A percentile compares a stretch with the other conserved stretches of the same genome.
These are phyloP conservation scores for Euthynnus affinis DNA, from an alignment of 2,797 vertebrate genomes.

Conservation along the genomic window DNA sequence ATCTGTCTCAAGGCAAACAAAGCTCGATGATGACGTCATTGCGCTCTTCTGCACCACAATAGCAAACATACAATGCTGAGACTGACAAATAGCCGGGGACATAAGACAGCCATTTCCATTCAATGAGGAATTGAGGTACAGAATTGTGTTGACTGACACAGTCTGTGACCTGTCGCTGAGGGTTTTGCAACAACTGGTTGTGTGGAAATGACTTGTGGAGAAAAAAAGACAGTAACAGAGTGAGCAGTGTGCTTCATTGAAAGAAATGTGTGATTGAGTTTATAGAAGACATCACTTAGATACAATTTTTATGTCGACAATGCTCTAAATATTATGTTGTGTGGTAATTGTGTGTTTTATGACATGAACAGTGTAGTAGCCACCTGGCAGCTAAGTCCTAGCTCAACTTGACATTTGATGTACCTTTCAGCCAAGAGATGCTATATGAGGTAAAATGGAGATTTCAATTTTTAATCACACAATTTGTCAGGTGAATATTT, in stretches of 20 bases:
- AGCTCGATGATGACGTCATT: conserved; percentile 39
- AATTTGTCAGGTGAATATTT: conserved; percentile 68
- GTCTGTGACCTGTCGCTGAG: conserved; percentile 43
- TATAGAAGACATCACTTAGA: not conserved
- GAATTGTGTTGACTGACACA: conserved; percentile 47
- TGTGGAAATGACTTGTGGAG: conserved; percentile 32
- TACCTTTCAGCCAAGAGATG: conserved; percentile 28
- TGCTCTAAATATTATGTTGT: not conserved
- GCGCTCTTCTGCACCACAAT: conserved; percentile 6
- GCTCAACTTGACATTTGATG: conserved; percentile 9
- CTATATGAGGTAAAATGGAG: conserved; percentile 54
- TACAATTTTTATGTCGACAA: not conserved
- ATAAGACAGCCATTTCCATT: conserved; percentile 45
- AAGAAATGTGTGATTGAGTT: conserved; percentile 18
- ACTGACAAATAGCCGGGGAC: conserved; percentile 46
- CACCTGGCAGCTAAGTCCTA: not conserved
- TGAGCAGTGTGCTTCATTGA: not conserved
- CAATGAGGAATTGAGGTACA: conserved; percentile 41
- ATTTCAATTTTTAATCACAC: conserved; percentile 71
- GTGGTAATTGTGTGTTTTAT: not conserved
- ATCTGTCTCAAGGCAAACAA: conserved; percentile 39
- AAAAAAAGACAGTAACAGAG: conserved; percentile 31
- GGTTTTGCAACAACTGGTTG: conserved; percentile 15
- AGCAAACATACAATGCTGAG: conserved; percentile 43
- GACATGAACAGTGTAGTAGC: not conserved